These are phyloP conservation scores for Pasiphila rectangulata DNA, from an alignment of 2,888 invertebrate species.

Conservation along the genomic window DNA sequence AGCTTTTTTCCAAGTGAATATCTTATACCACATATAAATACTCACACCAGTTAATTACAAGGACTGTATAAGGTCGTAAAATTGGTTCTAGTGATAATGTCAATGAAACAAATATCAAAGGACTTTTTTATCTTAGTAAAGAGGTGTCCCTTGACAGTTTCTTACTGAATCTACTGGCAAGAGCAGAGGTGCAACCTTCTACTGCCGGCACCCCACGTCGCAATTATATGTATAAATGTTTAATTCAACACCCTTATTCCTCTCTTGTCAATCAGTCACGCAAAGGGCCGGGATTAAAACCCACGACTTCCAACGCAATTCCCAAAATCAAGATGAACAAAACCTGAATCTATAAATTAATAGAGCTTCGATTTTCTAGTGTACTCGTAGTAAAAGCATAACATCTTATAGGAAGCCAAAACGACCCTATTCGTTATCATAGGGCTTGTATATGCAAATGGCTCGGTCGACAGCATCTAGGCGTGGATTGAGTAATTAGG, in stretches of 20 bases:
- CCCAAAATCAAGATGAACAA: background rate
- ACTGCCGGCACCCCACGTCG: no score
- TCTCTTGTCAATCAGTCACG: background rate
- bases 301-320: background rate
- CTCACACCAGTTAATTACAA: no score
- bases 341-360: conserved; percentile 1
- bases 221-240: no score
- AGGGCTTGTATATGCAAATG: conserved; percentile 65
- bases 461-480: conserved; percentile 41
- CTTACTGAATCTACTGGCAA: no score
- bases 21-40: no score
- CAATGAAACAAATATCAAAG: no score
- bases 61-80: no score
- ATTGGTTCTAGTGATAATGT: no score
- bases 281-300: background rate
- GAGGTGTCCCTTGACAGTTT: no score
- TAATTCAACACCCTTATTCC: background rate
- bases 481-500: conserved; percentile 6
- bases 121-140: no score
- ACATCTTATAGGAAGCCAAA: conserved; percentile 35
- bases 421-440: conserved; percentile 55
- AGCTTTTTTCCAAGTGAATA: no score
- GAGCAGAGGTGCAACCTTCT: no score
- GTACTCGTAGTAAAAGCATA: conserved; percentile 26
- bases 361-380: conserved; percentile 17